phyloP scores from a whole-genome alignment of 2,888 invertebrate genomes.

The Halictus ligatus region DNA sequence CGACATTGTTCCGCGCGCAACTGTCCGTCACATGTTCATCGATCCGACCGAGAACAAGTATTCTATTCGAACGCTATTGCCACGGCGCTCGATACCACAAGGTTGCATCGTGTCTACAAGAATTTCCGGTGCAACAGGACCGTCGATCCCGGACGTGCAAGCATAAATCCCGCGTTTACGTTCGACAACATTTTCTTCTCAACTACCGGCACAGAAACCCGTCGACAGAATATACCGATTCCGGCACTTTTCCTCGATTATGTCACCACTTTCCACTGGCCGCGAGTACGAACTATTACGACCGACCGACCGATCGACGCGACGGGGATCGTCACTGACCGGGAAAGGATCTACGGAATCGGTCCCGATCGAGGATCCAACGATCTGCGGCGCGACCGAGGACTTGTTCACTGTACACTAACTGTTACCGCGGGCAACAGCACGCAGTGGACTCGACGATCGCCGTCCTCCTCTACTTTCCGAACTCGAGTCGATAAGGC shows the following conservation, averaged over 20 bases:
- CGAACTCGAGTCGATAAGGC: background rate
- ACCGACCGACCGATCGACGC: background rate
- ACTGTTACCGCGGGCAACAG: conserved; percentile 77
- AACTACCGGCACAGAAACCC: conserved; percentile 36
- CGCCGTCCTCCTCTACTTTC: conserved; percentile 13
- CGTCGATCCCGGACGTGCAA: conserved; percentile 34
- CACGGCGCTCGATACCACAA: background rate
- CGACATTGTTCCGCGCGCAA: conserved; percentile 73
- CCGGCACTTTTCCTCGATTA: conserved; percentile 76
- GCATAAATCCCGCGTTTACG: conserved; percentile 30
- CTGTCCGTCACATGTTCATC: conserved; percentile 15
- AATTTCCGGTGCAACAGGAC: conserved; percentile 41
- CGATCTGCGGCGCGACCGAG: conserved; percentile 27
- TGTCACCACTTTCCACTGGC: conserved; percentile 67
- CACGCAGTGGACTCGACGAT: conserved; percentile 72
- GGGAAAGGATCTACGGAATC: conserved; percentile 22
- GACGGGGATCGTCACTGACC: background rate
- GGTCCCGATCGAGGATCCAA: conserved; percentile 38
- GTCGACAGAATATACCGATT: conserved; percentile 68
- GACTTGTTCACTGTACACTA: conserved; percentile 74
- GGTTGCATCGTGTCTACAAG: conserved; percentile 14
- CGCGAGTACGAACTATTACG: conserved; percentile 11
- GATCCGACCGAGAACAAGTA: conserved; percentile 1
- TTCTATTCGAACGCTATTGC: background rate
- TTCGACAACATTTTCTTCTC: conserved; percentile 53